A percentile compares a stretch with the other conserved stretches of the same genome.
Conservation (phyloP, 64 coral and sea anemone species). For the Trachythela sp. region DNA sequence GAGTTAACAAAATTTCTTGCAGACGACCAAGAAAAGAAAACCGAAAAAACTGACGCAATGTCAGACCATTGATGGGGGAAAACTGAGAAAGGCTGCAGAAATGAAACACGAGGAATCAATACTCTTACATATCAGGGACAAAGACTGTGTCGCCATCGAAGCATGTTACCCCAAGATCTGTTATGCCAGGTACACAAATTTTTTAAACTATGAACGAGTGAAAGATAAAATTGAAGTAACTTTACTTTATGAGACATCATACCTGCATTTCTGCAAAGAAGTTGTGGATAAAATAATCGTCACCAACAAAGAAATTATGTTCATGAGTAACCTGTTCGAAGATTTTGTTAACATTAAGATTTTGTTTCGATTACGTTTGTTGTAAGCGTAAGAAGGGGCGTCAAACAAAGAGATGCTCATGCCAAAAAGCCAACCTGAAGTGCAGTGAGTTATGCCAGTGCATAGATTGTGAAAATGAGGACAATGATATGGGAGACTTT, state of each 20-base stretch:
- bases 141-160: too few relatives aligned
- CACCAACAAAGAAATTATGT: background rate
- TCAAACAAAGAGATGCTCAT: too few relatives aligned
- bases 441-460: too few relatives aligned
- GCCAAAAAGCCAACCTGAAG: too few relatives aligned
- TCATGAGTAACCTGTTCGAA: background rate
- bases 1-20: background rate
- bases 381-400: too few relatives aligned
- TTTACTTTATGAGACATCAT: background rate
- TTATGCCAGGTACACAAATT: constrained; percentile 18
- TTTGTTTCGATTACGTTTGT: too few relatives aligned
- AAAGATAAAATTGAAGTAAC: background rate
- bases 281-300: background rate
- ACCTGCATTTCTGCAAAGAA: background rate
- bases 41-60: background rate
- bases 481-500: too few relatives aligned
- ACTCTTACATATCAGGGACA: too few relatives aligned
- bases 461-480: too few relatives aligned
- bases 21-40: constrained; percentile 13
- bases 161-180: background rate
- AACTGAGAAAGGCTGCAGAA: too few relatives aligned
- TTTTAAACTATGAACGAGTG: background rate
- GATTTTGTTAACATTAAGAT: background rate
- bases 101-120: too few relatives aligned
- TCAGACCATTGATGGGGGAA: too few relatives aligned